Base-by-base conservation (phyloP, 2,113 vertebrate genomes). In the Bambusicola thoracicus region DNA sequence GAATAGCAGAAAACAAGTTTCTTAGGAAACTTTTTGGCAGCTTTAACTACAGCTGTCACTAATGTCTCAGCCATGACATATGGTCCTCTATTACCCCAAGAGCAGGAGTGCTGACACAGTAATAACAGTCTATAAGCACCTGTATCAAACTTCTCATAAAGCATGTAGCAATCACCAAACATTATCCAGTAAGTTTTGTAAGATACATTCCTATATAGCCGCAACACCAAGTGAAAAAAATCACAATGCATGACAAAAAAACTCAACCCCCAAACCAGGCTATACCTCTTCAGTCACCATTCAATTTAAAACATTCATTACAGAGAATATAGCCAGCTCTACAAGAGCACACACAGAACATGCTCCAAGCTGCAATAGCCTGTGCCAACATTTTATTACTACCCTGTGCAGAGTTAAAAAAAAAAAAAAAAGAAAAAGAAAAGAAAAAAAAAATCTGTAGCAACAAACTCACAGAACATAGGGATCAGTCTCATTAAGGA, bases 401-500 rank as follows among this genome's bases (percentile, higher is more conserved):
- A 69, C 29, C 17, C 9, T 85, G 41, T 72, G 61, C 2, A 8
- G 55, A 85, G n/a, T 43, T 24, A 6, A 48, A 46, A 44, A 62
- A 38, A 36, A 15, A 8, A 41, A 72, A 69, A 55, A 27, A 13
- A 49, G 27, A 16, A 15, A 24, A 10, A 21, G 14, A 19, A 62
- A 30, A 4, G 16, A 48, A 34, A 48, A n/a, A 70, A 30, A 29
- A 51, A n/a, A n/a, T 81, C 20, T 18, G 53, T 22, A 16, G 53
- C 79, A 91, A 38, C 61, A 78, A 90, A 85, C 38, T 92, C 76
- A 16, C 24, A 77, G 89, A 95, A 89, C 1, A 49, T 19, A 32
- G 30, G 89, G 46, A 94, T 86, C 55, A 92, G 74, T 81, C 51
- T 97, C 82, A 96, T 97, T 97, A 90, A 12, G 13, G 77, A 91